Base-by-base conservation (phyloP, 2,888 invertebrate species). In the Coenonympha glycerion region DNA sequence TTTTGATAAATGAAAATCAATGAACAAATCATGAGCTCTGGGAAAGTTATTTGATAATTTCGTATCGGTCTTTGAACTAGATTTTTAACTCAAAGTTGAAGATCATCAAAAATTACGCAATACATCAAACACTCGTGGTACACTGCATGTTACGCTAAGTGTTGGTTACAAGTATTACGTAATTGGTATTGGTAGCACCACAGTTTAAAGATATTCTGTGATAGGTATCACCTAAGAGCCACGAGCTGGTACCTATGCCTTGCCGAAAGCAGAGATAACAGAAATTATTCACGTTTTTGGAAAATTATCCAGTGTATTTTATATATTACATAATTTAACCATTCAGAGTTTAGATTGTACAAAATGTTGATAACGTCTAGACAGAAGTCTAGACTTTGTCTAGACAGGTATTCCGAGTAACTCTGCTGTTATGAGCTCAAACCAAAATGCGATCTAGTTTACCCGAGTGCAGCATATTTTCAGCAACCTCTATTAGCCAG, bases 321-420 rank as follows among this genome's bases (percentile, higher is more conserved):
- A 37, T 50, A 41, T 50, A 33, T 51, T 54, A 19, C 40, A 39
- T 34, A 44, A 37, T 50, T 45, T 52, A 54, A 37, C 51, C 30
- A 52, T 59, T 56, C 31, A 11, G 53, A 40, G 44, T 53, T 53
- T 50, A 58, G 59, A 65, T 62, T 61, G 68, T 73, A 68, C 66
- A 70, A 79, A 82, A 76, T 63, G 69, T 74, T 73, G 73, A 78
- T 77, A 70, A 68, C 68, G 86, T 85, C 85, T 86, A 84, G 86
- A 84, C 85, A 65, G 60, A 47, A 62, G 85, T 84, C 86, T 85
- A 85, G 86, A 86, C 86, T 44, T 16, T 51, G 86, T 87, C 86
- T 87, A 87, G 86, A 86, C 86, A 79, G 81, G 82, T 86, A 84
- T 83, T 81, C 71, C 73, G 76, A 76, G 65, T 72, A 74, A 75